A percentile compares a stretch with the other conserved stretches of the same genome.
Conservation (phyloP, 2,888 invertebrate genomes). For the Spodoptera littoralis region DNA sequence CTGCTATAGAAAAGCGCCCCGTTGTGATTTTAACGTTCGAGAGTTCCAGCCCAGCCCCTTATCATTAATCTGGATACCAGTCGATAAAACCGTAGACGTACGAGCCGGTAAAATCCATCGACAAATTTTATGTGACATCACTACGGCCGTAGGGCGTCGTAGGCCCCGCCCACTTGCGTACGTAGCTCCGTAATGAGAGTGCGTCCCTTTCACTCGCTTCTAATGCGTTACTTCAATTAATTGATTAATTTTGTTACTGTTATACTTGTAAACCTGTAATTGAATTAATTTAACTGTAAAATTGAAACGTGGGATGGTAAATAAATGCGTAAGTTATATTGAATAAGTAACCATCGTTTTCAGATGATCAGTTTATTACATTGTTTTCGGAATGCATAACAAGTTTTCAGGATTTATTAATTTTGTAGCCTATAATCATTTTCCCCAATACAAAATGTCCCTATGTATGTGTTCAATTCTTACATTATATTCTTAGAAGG, state of each 20-base stretch:
- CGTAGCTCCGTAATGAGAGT: slow-evolving; percentile 69
- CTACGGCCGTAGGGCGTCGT: slow-evolving; percentile 70
- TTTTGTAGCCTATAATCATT: too few relatives aligned
- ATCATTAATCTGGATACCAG: slow-evolving; percentile 61
- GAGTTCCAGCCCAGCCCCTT: slow-evolving; percentile 52
- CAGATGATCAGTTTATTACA: not conserved
- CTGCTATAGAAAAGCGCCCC: slow-evolving; percentile 74
- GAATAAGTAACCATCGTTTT: not conserved
- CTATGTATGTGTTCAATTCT: too few relatives aligned
- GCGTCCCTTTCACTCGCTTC: slow-evolving; percentile 72
- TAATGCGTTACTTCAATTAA: slow-evolving; percentile 34
- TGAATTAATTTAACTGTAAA: slow-evolving; percentile 7
- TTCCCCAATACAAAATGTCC: too few relatives aligned
- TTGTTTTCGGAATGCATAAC: too few relatives aligned
- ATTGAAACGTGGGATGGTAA: slow-evolving; percentile 5
- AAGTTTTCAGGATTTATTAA: too few relatives aligned
- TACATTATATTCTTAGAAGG: too few relatives aligned
- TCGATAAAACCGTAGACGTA: slow-evolving; percentile 74
- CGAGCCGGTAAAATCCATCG: slow-evolving; percentile 71
- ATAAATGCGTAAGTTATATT: not conserved
- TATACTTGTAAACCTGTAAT: slow-evolving; percentile 4
- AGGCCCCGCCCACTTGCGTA: slow-evolving; percentile 70
- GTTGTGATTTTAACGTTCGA: slow-evolving; percentile 73
- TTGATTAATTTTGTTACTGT: slow-evolving; percentile 34
- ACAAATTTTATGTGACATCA: slow-evolving; percentile 79